Base-by-base conservation (phyloP, 1,140 invertebrate genomes). In the Tetranychus urticae region DNA sequence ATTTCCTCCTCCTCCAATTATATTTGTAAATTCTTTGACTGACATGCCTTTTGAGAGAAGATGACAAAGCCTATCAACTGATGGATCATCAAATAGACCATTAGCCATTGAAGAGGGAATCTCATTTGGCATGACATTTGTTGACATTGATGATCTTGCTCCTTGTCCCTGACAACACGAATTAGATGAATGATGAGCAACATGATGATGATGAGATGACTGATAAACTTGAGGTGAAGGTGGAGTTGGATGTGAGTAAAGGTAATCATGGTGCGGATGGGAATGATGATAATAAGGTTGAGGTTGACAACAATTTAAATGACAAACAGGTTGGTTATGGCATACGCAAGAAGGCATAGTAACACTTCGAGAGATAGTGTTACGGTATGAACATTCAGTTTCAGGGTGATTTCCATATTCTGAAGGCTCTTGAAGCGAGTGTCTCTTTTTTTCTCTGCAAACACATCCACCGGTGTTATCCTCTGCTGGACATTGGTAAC, bases 321-420 rank as follows among this genome's bases (percentile, higher is more conserved):
- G 14, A 60, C n/a, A 36, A 60, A n/a, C 58, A 37, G 37, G 37
- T 13, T 47, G 39, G 23, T 8, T n/a, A 36, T 45, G 10, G 60
- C 46, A 14, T 37, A 37, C 45, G 58, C 62, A 63, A 35, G 55
- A 61, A 61, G 62, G 62, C 62, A 63, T 63, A 23, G 62, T 63
- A 37, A 42, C 46, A 60, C 62, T 63, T 23, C 62, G 50, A 13
- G 58, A 54, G 52, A 52, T 52, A 2, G 39, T 42, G 58, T 62
- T 14, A 23, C 42, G 14, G 14, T 31, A 31, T 36, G 48, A 42
- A 57, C 37, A 58, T 7, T 42, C 12, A 60, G 2, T n/a, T 60
- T 52, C 23, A 6, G 7, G n/a, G 23, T 52, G 50, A 42, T 45
- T 12, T n/a, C 42, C 42, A 35, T 56, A 50, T 39, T 37, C 59